Conservation (phyloP, 2,888 invertebrate genomes). For the Plagodis dolabraria region DNA sequence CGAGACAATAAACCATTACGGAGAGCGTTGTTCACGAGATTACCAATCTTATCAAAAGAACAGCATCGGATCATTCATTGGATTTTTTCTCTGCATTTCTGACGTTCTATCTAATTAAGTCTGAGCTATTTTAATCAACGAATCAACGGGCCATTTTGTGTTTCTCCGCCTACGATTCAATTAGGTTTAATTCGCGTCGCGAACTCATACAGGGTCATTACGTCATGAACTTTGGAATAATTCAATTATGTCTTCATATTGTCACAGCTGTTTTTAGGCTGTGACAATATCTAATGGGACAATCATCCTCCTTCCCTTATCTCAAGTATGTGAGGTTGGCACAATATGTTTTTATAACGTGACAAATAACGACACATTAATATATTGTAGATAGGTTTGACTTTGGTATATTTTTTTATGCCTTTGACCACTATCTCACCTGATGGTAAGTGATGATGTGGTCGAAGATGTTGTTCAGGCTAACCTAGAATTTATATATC, state of each 20-base stretch:
- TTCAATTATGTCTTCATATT: conserved; percentile 42
- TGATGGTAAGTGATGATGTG: too few relatives aligned
- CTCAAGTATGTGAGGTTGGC: too few relatives aligned
- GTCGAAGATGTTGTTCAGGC: too few relatives aligned
- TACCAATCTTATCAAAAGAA: conserved; percentile 13
- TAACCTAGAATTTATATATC: too few relatives aligned
- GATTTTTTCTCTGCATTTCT: conserved; percentile 31
- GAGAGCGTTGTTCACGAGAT: conserved; percentile 3
- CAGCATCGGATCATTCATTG: conserved; percentile 16
- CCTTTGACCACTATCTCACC: too few relatives aligned
- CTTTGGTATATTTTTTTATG: too few relatives aligned
- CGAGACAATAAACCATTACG: conserved; percentile 2
- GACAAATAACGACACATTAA: too few relatives aligned
- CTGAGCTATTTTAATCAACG: conserved; percentile 45
- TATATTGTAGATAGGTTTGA: too few relatives aligned
- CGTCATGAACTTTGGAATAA: conserved; percentile 68
- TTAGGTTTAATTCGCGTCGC: conserved; percentile 41
- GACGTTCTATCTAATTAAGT: conserved; percentile 43
- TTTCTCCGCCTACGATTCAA: conserved; percentile 45
- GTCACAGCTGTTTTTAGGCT: too few relatives aligned
- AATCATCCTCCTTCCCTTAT: too few relatives aligned
- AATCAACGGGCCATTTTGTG: conserved; percentile 40
- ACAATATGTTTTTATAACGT: too few relatives aligned
- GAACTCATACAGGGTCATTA: conserved; percentile 65
- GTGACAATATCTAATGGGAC: too few relatives aligned